Evolutionary conservation across 92 coral and sea anemone genomes (phyloP).

Genomic region (Porites evermanni): DNA sequence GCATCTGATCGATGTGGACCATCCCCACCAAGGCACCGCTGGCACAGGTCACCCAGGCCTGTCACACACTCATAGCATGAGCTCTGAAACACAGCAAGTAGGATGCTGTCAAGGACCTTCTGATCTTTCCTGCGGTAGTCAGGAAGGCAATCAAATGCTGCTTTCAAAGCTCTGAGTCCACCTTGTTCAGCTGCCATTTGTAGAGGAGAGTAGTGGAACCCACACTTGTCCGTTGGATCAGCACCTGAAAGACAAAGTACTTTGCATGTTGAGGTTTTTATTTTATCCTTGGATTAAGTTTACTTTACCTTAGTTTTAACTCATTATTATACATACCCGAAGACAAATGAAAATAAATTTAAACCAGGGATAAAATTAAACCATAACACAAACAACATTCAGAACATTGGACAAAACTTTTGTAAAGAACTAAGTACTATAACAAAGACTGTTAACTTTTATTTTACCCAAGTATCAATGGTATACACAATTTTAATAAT

Average conservation of each 20-base stretch:
- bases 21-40: constrained; percentile 65
- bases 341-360: too few relatives aligned
- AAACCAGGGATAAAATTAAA: too few relatives aligned
- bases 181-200: constrained; percentile 90
- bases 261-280: neutral
- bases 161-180: constrained; percentile 59
- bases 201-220: constrained; percentile 71
- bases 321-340: too few relatives aligned
- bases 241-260: constrained; percentile 61
- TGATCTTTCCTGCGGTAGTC: constrained; percentile 56
- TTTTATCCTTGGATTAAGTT: too few relatives aligned
- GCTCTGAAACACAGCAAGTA: constrained; percentile 72
- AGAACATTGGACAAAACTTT: too few relatives aligned
- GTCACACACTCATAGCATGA: constrained; percentile 80
- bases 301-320: too few relatives aligned
- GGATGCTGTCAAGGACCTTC: constrained; percentile 60
- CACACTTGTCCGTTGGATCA: constrained; percentile 69
- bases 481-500: too few relatives aligned
- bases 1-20: constrained; percentile 73
- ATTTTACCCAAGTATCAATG: too few relatives aligned
- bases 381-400: too few relatives aligned
- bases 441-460: too few relatives aligned
- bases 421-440: too few relatives aligned
- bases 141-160: constrained; percentile 71
- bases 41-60: constrained; percentile 73